Percentiles rank a stretch among this genome's conserved stretches.
phyloP scores from a whole-genome alignment of 2,888 invertebrate species.

The Poecilobothrus nobilitatus region DNA sequence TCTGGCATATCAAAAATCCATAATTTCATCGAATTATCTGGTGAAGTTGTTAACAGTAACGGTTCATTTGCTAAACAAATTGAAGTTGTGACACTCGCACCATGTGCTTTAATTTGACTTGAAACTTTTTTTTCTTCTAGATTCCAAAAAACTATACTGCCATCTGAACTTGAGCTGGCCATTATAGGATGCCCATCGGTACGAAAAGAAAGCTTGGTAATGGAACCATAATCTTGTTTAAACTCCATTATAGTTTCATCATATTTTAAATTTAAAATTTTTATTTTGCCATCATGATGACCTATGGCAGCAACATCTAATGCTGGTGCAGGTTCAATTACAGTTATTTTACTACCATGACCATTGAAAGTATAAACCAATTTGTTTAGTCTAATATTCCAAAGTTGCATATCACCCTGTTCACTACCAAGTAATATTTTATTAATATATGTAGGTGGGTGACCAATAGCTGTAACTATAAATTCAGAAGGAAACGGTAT shows the following conservation, averaged over 20 bases:
- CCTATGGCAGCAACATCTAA: slow-evolving; percentile 87
- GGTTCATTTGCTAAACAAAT: slow-evolving; percentile 83
- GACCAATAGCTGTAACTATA: slow-evolving; percentile 70
- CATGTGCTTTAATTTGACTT: slow-evolving; percentile 78
- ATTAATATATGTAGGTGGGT: slow-evolving; percentile 91
- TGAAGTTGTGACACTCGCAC: slow-evolving; percentile 65
- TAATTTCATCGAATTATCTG: slow-evolving; percentile 88
- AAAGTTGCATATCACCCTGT: slow-evolving; percentile 76
- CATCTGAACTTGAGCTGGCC: slow-evolving; percentile 71
- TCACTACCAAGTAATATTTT: slow-evolving; percentile 82
- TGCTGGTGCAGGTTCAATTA: slow-evolving; percentile 82
- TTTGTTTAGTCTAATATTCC: slow-evolving; percentile 76
- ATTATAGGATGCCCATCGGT: slow-evolving; percentile 78
- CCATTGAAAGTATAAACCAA: slow-evolving; percentile 63
- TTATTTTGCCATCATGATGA: slow-evolving; percentile 68
- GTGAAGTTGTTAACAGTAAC: slow-evolving; percentile 78
- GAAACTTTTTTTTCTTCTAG: slow-evolving; percentile 64
- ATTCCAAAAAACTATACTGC: slow-evolving; percentile 91
- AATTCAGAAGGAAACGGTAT: slow-evolving; percentile 62
- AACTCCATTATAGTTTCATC: slow-evolving; percentile 78
- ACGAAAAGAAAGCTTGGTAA: slow-evolving; percentile 76
- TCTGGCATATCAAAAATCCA: slow-evolving; percentile 90
- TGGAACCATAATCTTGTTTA: slow-evolving; percentile 84
- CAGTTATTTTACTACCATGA: slow-evolving; percentile 52
- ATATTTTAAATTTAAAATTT: slow-evolving; percentile 77